These are phyloP conservation scores for Diploptera punctata DNA, from an alignment of 2,888 invertebrate species.

Conservation along the genomic window DNA sequence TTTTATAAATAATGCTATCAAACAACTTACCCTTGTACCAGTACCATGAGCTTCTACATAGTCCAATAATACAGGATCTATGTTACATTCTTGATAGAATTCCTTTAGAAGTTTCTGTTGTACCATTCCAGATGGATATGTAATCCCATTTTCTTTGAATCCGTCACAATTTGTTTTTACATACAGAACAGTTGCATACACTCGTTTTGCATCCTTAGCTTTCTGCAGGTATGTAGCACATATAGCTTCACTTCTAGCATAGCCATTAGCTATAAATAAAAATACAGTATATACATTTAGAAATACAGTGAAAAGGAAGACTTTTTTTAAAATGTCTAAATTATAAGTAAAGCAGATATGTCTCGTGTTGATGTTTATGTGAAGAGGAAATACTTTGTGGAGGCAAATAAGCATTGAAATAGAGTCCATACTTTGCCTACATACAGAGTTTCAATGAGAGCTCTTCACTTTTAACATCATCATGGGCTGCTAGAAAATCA, in stretches of 20 bases:
- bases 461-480: too few species aligned
- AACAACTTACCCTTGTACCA: slow-evolving; percentile 61
- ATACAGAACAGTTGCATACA: slow-evolving; percentile 62
- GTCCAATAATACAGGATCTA: slow-evolving; percentile 63
- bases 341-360: too few species aligned
- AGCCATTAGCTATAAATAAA: slow-evolving; percentile 70
- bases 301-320: too few species aligned
- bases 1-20: too few species aligned
- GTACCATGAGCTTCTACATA: slow-evolving; percentile 75
- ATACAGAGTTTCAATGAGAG: too few species aligned
- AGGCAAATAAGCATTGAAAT: too few species aligned
- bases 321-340: too few species aligned
- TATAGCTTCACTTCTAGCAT: slow-evolving; percentile 82
- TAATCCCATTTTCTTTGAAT: slow-evolving; percentile 70
- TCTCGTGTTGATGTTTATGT: too few species aligned
- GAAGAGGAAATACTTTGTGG: too few species aligned
- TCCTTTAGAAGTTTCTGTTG: slow-evolving; percentile 56
- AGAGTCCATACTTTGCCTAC: too few species aligned
- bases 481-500: too few species aligned
- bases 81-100: slow-evolving; percentile 64
- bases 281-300: too few species aligned
- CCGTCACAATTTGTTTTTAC: slow-evolving; percentile 68
- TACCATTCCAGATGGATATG: slow-evolving; percentile 67
- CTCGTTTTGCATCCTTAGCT: slow-evolving; percentile 57
- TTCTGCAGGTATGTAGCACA: slow-evolving; percentile 76